Evolutionary conservation across 2,113 vertebrate genomes (phyloP), one percentile per base, ranked within the genome.

Genomic region (Hydropotes inermis): DNA sequence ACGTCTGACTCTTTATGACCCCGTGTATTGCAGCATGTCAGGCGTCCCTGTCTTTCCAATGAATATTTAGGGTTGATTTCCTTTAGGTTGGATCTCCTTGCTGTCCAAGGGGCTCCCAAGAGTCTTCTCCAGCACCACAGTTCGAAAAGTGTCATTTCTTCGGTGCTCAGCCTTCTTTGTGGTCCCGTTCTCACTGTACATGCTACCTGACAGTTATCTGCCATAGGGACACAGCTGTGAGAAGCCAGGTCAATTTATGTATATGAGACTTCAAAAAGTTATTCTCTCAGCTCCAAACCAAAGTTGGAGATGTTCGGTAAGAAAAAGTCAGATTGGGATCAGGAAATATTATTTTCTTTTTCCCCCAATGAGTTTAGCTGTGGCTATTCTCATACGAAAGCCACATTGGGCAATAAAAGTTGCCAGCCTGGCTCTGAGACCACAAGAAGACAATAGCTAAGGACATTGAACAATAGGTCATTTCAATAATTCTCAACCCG

Each of bases 261-360:
- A n/a, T 1, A 33, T 45, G n/a, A 95, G n/a, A 78, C 7, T 57
- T 96, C 50, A 5, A 89, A 87, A 83, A 91, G 1, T 60, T 70
- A 10, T 6, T 33, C 10, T 89, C 14, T 55, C 47, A n/a, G 76
- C 15, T 33, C 9, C 5, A 45, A 54, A 11, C 17, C 14, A 88
- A 91, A 50, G 39, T 87, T 57, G 95, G 28, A 50, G 17, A 30
- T 28, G 2, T 94, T 81, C 36, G 15, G 10, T 86, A 95, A 88
- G 64, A 86, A 64, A 70, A 61, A 19, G 33, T 43, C 30, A 39
- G 60, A 57, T 95, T 85, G 78, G 14, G 47, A 54, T 23, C n/a
- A 54, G 87, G 54, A 45, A 88, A 95, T 27, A 9, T 43, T 3
- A 57, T 86, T 43, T 87, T 91, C 86, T 55, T 87, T 57, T 47